Conservation (phyloP, 2,113 vertebrate species). For the Tetrax tetrax region DNA sequence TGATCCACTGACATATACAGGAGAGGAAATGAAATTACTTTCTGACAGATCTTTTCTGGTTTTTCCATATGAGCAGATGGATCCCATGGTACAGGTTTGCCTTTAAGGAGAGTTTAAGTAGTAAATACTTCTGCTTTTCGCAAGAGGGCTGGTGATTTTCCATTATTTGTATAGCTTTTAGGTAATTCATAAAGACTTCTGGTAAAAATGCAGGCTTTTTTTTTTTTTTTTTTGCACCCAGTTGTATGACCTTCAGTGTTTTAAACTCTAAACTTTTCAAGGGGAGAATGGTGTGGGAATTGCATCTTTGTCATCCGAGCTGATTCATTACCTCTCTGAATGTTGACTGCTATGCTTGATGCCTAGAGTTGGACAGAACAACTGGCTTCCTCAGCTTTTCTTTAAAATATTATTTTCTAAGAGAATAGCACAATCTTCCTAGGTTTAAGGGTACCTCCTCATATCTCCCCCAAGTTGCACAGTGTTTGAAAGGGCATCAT, state of each 20-base stretch:
- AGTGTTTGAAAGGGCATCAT: background rate
- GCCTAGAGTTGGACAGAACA: background rate
- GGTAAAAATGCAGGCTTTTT: background rate
- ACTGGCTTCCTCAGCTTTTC: background rate
- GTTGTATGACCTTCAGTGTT: background rate
- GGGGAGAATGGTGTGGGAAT: background rate
- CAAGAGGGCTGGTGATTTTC: background rate
- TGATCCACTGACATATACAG: background rate
- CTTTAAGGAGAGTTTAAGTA: slow-evolving; percentile 10
- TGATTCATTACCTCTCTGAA: background rate
- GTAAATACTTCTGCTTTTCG: background rate
- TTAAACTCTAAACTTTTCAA: background rate
- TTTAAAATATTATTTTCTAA: background rate
- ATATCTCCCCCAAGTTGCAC: background rate
- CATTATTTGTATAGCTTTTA: background rate
- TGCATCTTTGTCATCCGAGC: background rate
- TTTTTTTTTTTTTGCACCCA: background rate
- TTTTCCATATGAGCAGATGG: background rate
- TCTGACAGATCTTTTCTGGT: slow-evolving; percentile 29
- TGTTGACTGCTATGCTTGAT: background rate
- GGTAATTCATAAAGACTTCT: background rate
- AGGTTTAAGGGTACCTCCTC: background rate
- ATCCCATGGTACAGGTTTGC: background rate
- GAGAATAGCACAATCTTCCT: background rate
- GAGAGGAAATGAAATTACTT: slow-evolving; percentile 15